A percentile compares a stretch with the other conserved stretches of the same genome.
These are phyloP conservation scores for Heterotis niloticus DNA, from an alignment of 2,113 vertebrate species.

Conservation along the genomic window DNA sequence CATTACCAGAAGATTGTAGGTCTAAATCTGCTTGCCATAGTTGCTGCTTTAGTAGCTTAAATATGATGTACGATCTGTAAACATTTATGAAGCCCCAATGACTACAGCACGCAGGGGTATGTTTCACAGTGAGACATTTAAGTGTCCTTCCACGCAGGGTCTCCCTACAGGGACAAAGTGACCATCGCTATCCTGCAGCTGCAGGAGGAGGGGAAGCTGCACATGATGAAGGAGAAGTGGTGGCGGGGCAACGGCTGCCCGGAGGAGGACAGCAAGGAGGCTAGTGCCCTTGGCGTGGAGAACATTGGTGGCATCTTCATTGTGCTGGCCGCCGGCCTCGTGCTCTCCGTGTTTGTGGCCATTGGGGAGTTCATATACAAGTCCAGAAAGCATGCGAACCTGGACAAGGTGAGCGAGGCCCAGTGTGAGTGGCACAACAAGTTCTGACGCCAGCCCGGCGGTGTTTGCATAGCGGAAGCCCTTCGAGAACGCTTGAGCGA, in stretches of 20 bases:
- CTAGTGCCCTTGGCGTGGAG: slow-evolving; percentile 91
- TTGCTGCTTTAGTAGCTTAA: no score
- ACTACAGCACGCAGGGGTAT: no score
- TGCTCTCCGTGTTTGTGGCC: slow-evolving; percentile 95
- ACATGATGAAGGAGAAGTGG: slow-evolving; percentile 99
- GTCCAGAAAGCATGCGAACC: slow-evolving; percentile 83
- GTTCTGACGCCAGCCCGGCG: slow-evolving; percentile 44
- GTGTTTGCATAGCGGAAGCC: neutral
- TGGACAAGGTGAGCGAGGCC: slow-evolving; percentile 84
- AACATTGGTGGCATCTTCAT: slow-evolving; percentile 98
- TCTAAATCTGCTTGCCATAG: neutral
- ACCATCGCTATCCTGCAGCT: slow-evolving; percentile 95
- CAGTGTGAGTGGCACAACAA: slow-evolving; percentile 72
- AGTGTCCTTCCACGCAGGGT: slow-evolving; percentile 62
- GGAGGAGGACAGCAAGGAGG: slow-evolving; percentile 92
- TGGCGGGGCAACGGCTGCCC: slow-evolving; percentile 94
- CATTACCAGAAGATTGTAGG: neutral
- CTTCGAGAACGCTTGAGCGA: neutral
- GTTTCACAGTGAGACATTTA: neutral
- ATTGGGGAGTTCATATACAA: slow-evolving; percentile 96
- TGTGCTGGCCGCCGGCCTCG: slow-evolving; percentile 90
- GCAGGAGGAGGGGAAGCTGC: slow-evolving; percentile 93
- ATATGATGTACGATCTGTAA: no score
- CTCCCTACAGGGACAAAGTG: slow-evolving; percentile 92
- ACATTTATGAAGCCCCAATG: no score